Base-by-base conservation (phyloP, 2,888 invertebrate genomes). In the Argyresthia albistria region DNA sequence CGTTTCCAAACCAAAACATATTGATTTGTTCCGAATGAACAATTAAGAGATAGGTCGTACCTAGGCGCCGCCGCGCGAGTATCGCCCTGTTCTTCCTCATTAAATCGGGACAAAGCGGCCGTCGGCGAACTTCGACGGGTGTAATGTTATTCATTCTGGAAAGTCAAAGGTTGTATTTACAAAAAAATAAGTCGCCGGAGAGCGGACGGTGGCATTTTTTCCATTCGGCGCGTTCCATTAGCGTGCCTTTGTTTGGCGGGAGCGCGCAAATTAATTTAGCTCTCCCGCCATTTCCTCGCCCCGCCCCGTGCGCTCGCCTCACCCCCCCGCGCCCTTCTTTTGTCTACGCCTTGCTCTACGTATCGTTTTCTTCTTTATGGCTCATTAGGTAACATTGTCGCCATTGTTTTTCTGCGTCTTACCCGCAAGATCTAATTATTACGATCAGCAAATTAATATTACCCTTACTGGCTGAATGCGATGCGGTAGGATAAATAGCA, bases 221-320 rank as follows among this genome's bases (percentile, higher is more conserved):
- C 87, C 82, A 86, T 87, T 87, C 86, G 86, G 79, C 86, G 86
- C 83, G 84, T 87, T 87, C 87, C 87, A 87, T 87, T 87, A 87
- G 87, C 87, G 86, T 77, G 86, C 86, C 87, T 86, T 87, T 87
- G 87, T 87, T 87, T 87, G 87, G 87, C 82, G 84, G 86, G 79
- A 82, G 87, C 82, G 87, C 86, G 86, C 87, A 87, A 86, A 87
- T 87, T 87, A 86, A 87, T 87, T 86, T 87, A 86, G 86, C 87
- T 83, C 83, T 83, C 83, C 86, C 84, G 84, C 84, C 83, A 84
- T 86, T 84, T 82, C 83, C 86, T 67, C 69, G 58, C 69, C 43
- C 66, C 66, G 57, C 60, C 64, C 68, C 59, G 59, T 71, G 39
- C 51, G 36, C 43, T 8, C n/a, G 48, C 43, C 37, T 7, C 55